A percentile compares a stretch with the other conserved stretches of the same genome.
Evolutionary conservation across 2,797 vertebrate genomes (phyloP).

Genomic region (Rhinichthys osculus): DNA sequence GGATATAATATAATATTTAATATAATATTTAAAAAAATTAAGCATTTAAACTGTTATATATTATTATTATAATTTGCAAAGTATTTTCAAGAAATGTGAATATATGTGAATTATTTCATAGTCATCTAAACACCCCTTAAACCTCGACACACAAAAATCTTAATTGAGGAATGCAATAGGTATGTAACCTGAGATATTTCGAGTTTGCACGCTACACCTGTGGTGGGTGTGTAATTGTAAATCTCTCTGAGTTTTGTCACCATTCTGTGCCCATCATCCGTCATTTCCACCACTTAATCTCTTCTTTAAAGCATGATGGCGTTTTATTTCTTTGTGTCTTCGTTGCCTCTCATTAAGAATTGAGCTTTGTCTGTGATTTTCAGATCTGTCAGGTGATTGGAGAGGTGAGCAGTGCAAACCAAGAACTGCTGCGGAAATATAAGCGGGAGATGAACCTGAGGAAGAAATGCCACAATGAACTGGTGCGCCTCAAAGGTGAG

Average conservation of each 20-base stretch:
- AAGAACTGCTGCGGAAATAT: conserved; percentile 93
- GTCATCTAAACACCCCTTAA: not conserved
- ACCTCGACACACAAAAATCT: not conserved
- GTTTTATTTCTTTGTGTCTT: not conserved
- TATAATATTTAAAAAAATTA: no score
- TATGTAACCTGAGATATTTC: not conserved
- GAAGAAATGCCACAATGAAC: conserved; percentile 96
- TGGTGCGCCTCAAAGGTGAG: conserved; percentile 93
- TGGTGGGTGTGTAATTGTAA: not conserved
- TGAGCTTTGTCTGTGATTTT: not conserved
- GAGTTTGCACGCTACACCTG: no score
- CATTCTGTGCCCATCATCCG: not conserved
- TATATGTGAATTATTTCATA: not conserved
- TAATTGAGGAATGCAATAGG: not conserved
- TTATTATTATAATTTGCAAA: not conserved
- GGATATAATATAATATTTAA: no score
- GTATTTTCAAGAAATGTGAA: not conserved
- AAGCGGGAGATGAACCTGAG: conserved; percentile 93
- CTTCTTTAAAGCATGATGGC: not conserved
- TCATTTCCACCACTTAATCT: not conserved
- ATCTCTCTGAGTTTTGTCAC: not conserved
- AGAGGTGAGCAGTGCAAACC: conserved; percentile 88
- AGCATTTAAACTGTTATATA: not conserved
- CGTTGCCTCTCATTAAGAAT: not conserved
- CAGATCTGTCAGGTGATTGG: conserved; percentile 93